Evolutionary conservation across 2,888 invertebrate species (phyloP).

Genomic region (Chydorus sphaericus): DNA sequence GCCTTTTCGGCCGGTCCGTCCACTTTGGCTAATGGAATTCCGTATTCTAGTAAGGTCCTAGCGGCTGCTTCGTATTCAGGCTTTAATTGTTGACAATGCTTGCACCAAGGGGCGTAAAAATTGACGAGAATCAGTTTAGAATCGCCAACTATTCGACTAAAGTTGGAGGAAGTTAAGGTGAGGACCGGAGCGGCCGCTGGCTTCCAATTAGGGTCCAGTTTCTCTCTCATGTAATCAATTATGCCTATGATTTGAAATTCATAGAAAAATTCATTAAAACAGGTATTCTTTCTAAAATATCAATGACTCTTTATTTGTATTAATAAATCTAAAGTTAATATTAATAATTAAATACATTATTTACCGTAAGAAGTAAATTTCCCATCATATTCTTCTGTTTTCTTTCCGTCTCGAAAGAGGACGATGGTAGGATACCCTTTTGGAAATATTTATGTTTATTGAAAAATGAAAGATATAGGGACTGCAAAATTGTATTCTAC

Average conservation of each 20-base stretch:
- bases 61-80: conserved; percentile 38
- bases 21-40: conserved; percentile 36
- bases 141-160: conserved; percentile 30
- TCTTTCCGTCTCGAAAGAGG: conserved; percentile 35
- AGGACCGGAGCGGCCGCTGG: conserved; percentile 38
- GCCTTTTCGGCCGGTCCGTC: conserved; percentile 36
- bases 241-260: conserved; percentile 28
- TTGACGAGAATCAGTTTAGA: conserved; percentile 35
- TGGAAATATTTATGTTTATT: background rate
- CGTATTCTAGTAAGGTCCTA: conserved; percentile 27
- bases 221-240: conserved; percentile 34
- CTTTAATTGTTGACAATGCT: conserved; percentile 28
- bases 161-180: conserved; percentile 34
- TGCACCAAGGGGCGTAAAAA: conserved; percentile 42
- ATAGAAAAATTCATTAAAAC: background rate
- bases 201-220: conserved; percentile 36
- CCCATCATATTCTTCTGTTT: conserved; percentile 30
- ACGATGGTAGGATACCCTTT: conserved; percentile 37
- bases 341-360: conserved; percentile 3
- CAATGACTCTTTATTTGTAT: background rate
- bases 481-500: background rate
- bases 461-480: background rate
- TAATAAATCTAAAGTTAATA: background rate
- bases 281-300: background rate
- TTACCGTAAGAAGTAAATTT: conserved; percentile 29